These are phyloP conservation scores for Nysson spinosus DNA, from an alignment of 2,888 invertebrate genomes.

Conservation along the genomic window DNA sequence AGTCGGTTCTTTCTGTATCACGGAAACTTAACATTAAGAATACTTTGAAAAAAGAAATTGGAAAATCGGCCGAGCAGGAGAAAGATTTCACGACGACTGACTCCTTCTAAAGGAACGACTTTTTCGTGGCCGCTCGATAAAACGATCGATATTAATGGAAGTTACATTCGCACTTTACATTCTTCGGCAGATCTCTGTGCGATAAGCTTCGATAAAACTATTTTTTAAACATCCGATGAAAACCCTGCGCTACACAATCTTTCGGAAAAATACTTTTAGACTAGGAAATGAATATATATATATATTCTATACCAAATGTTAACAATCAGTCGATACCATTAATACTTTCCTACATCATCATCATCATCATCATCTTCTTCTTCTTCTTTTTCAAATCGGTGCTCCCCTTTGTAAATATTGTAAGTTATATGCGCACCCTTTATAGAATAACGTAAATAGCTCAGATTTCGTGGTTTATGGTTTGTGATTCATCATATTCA, in stretches of 20 bases:
- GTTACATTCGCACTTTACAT: not conserved
- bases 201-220: constrained; percentile 30
- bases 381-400: not conserved
- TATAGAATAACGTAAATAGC: constrained; percentile 34
- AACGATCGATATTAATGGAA: no score
- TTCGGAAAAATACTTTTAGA: constrained; percentile 41
- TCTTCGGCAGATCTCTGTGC: constrained; percentile 14
- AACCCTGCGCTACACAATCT: constrained; percentile 17
- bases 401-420: not conserved
- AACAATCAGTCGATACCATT: constrained; percentile 50
- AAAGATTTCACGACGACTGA: constrained; percentile 2
- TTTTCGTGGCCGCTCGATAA: not conserved
- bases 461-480: no score
- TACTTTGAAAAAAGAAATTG: constrained; percentile 43
- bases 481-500: no score
- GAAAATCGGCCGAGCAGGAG: constrained; percentile 10
- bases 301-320: constrained; percentile 33
- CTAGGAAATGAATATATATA: constrained; percentile 49
- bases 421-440: no score
- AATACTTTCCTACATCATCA: constrained; percentile 46
- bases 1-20: constrained; percentile 27
- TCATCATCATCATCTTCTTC: no score
- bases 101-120: not conserved
- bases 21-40: constrained; percentile 55
- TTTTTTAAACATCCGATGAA: constrained; percentile 28